Evolutionary conservation across 2,888 invertebrate species (phyloP).

Genomic region (Ichneumon xanthorius): DNA sequence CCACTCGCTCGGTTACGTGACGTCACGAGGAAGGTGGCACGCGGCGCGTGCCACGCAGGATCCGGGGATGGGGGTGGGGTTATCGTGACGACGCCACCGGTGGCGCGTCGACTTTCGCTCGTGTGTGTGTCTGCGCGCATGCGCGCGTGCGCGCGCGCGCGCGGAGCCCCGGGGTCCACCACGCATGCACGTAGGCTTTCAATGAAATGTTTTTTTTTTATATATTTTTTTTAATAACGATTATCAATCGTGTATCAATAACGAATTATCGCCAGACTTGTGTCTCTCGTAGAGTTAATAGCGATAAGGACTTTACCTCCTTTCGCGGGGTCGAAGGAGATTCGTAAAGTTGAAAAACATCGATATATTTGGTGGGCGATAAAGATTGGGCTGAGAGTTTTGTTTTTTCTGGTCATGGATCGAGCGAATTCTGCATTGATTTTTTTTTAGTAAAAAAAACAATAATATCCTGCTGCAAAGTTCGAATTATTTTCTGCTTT

Average conservation of each 20-base stretch:
- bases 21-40: slow-evolving; percentile 81
- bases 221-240: not conserved
- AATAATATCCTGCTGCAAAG: no score
- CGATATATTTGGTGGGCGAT: not conserved
- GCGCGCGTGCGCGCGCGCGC: slow-evolving; percentile 24
- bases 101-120: slow-evolving; percentile 19
- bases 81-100: slow-evolving; percentile 58
- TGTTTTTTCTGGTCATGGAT: no score
- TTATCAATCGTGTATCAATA: not conserved
- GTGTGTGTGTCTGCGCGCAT: not conserved
- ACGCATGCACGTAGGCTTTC: slow-evolving; percentile 13
- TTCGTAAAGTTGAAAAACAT: not conserved
- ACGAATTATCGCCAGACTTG: not conserved
- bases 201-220: not conserved
- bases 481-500: no score
- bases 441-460: no score
- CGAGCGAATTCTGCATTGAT: no score
- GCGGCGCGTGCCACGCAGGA: slow-evolving; percentile 80
- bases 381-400: not conserved
- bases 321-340: not conserved
- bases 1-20: slow-evolving; percentile 70
- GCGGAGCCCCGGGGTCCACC: slow-evolving; percentile 15
- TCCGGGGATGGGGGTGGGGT: slow-evolving; percentile 58
- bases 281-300: not conserved
- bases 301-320: not conserved